Conservation (phyloP, 2,797 vertebrate genomes). For the Diceros bicornis region DNA sequence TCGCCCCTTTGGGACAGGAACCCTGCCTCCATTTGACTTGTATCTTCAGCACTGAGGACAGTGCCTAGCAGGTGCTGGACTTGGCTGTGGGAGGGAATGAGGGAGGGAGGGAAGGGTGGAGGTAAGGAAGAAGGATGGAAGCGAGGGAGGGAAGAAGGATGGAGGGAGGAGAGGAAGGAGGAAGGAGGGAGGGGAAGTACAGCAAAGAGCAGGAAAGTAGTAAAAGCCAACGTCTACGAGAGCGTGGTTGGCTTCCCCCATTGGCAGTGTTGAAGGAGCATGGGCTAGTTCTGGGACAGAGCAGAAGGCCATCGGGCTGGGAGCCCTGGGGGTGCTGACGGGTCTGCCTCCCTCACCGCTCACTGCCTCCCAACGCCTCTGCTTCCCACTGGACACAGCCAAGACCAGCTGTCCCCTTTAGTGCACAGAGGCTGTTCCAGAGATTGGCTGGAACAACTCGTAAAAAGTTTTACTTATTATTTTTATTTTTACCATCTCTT, state of each 20-base stretch:
- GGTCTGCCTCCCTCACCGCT: rapidly evolving
- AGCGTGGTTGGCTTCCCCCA: rapidly evolving
- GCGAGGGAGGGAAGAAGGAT: rapidly evolving
- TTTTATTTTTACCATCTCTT: background rate
- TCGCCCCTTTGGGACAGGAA: background rate
- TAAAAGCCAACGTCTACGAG: rapidly evolving
- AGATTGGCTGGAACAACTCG: rapidly evolving
- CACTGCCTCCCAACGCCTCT: rapidly evolving
- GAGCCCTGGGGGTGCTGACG: rapidly evolving
- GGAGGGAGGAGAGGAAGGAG: rapidly evolving
- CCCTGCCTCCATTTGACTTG: background rate
- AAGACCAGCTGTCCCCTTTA: background rate
- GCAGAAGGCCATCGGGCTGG: rapidly evolving
- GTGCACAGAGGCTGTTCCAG: no score
- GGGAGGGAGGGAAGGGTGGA: rapidly evolving
- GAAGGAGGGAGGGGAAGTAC: rapidly evolving
- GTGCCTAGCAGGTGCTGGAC: background rate
- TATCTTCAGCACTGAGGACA: slow-evolving; percentile 52
- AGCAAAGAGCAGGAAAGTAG: background rate
- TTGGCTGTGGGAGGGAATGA: background rate
- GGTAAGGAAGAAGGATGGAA: no score
- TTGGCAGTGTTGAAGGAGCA: no score
- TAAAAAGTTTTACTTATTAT: background rate
- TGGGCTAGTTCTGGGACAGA: background rate
- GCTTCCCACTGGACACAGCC: background rate